A percentile compares a stretch with the other conserved stretches of the same genome.
Conservation (phyloP, 2,113 vertebrate species). For the Amia ocellicauda region DNA sequence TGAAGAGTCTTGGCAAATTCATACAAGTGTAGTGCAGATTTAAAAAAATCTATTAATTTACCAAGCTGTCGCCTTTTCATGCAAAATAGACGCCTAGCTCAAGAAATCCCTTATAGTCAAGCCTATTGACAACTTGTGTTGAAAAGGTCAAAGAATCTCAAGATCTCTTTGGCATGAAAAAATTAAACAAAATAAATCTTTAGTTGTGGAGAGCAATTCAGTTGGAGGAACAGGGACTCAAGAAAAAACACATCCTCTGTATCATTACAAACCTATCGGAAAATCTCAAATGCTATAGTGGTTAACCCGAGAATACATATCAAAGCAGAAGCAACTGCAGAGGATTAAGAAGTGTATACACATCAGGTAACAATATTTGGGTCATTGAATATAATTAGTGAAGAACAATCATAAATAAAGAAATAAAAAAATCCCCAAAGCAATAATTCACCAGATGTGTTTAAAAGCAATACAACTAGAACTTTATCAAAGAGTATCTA, state of each 20-base stretch:
- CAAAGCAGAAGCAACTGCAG: slow-evolving; percentile 20
- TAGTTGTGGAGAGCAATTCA: slow-evolving; percentile 13
- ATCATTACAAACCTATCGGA: slow-evolving; percentile 15
- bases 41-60: slow-evolving; percentile 31
- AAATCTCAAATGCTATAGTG: slow-evolving; percentile 9
- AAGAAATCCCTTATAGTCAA: slow-evolving; percentile 26
- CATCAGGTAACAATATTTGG: slow-evolving; percentile 18
- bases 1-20: slow-evolving; percentile 18
- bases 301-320: slow-evolving; percentile 22
- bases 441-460: too few relatives aligned
- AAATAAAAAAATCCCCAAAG: too few relatives aligned
- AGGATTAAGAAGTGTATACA: slow-evolving; percentile 19
- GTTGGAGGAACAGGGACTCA: slow-evolving; percentile 16
- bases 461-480: too few relatives aligned
- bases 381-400: slow-evolving; percentile 15
- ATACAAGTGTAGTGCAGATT: slow-evolving; percentile 22
- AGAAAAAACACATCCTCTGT: slow-evolving; percentile 2
- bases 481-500: too few relatives aligned
- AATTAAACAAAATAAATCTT: slow-evolving; percentile 16
- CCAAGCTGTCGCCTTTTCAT: slow-evolving; percentile 1
- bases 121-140: slow-evolving; percentile 7
- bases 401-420: too few relatives aligned
- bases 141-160: slow-evolving; percentile 25
- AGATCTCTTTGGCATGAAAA: slow-evolving; percentile 15
- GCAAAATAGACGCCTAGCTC: slow-evolving; percentile 18